Evolutionary conservation across 1,140 invertebrate genomes (phyloP).

Genomic region (Saccostrea cuccullata): DNA sequence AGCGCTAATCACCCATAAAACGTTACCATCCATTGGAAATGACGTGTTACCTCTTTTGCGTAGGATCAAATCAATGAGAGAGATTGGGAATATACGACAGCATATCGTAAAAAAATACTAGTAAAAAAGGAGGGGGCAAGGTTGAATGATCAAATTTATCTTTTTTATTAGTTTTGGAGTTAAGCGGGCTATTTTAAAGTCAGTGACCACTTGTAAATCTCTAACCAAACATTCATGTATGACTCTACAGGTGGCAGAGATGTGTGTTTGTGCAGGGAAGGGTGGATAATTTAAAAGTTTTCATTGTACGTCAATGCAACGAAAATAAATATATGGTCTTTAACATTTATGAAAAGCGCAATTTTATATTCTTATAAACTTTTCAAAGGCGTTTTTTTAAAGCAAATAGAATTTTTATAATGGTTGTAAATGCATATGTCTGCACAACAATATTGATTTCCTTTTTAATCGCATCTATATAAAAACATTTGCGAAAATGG

Average conservation of each 20-base stretch:
- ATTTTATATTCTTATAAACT: background rate
- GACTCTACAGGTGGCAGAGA: background rate
- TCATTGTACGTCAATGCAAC: background rate
- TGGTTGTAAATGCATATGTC: background rate
- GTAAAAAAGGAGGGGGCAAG: background rate
- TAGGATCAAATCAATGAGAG: slow-evolving; percentile 14
- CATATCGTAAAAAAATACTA: background rate
- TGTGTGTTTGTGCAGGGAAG: background rate
- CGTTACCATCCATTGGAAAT: background rate
- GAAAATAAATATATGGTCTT: background rate
- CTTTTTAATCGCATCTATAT: background rate
- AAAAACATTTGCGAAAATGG: background rate
- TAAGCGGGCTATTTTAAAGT: background rate
- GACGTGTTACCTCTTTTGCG: slow-evolving; percentile 10
- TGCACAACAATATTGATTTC: background rate
- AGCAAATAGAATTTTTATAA: background rate
- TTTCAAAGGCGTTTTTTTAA: background rate
- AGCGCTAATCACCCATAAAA: background rate
- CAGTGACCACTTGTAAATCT: background rate
- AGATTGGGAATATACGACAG: background rate
- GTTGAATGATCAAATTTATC: background rate
- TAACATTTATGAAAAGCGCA: background rate
- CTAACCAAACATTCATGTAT: background rate
- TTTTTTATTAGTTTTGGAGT: background rate
- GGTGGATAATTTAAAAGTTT: background rate